phyloP scores from a whole-genome alignment of 2,888 invertebrate genomes.

The Omphaloscelis lunosa region DNA sequence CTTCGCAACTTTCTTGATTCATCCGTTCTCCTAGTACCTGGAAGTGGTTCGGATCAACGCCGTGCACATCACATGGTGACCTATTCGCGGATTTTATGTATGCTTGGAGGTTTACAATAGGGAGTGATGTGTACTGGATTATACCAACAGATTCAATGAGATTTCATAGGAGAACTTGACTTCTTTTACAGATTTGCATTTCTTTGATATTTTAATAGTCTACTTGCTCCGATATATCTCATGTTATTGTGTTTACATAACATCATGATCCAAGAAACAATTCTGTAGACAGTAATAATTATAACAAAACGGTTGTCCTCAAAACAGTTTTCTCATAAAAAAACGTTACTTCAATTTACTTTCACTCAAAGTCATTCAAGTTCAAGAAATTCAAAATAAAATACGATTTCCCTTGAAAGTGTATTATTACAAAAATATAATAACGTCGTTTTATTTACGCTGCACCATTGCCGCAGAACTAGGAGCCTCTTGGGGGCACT shows the following conservation, averaged over 20 bases:
- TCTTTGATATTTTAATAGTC: neutral
- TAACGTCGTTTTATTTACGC: conserved; percentile 13
- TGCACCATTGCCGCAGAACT: neutral
- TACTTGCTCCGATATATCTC: neutral
- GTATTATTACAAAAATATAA: neutral
- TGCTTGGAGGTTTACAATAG: conserved; percentile 17
- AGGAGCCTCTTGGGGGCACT: neutral
- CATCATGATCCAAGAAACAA: neutral
- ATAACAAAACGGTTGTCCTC: neutral
- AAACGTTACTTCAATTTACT: neutral
- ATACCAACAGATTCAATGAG: neutral
- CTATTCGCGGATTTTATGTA: conserved; percentile 40
- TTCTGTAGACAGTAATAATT: too few relatives aligned
- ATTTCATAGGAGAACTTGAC: neutral
- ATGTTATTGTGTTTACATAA: neutral
- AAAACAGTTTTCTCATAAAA: conserved; percentile 7
- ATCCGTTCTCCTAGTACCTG: neutral
- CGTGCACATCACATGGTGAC: conserved; percentile 1
- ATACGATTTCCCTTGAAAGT: conserved; percentile 2
- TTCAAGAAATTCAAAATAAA: conserved; percentile 10
- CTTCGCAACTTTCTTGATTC: neutral
- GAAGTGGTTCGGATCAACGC: neutral
- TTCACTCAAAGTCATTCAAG: neutral
- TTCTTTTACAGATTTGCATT: neutral
- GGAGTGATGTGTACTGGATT: conserved; percentile 2